Conservation (phyloP, 2,113 vertebrate genomes). For the Phylloscopus whistleri region DNA sequence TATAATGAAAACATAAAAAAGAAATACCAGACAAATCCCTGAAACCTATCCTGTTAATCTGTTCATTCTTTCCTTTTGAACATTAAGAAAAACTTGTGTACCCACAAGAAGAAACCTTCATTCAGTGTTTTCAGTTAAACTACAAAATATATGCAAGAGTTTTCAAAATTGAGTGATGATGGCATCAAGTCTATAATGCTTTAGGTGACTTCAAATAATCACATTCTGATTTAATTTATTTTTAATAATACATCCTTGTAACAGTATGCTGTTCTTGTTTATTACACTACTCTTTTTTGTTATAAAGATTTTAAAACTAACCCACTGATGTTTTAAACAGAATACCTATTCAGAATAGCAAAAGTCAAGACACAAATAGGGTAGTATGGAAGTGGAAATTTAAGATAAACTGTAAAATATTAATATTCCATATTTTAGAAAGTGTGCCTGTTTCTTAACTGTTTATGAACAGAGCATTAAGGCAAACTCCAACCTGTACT, state of each 20-base stretch:
- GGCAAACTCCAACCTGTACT: neutral
- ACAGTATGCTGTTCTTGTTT: neutral
- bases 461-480: neutral
- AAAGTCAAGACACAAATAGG: neutral
- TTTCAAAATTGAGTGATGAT: neutral
- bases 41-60: neutral
- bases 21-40: neutral
- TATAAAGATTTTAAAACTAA: neutral
- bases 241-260: neutral
- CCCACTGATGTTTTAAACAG: neutral
- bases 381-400: neutral
- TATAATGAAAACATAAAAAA: neutral
- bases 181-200: neutral
- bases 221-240: neutral
- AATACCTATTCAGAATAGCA: neutral
- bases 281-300: neutral
- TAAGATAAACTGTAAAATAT: neutral
- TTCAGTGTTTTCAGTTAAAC: neutral
- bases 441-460: neutral
- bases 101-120: neutral
- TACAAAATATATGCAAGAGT: neutral
- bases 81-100: neutral
- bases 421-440: neutral
- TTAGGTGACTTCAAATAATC: neutral
- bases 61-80: neutral